These are phyloP conservation scores for Carassius carassius DNA, from an alignment of 2,113 vertebrate genomes.

Conservation along the genomic window DNA sequence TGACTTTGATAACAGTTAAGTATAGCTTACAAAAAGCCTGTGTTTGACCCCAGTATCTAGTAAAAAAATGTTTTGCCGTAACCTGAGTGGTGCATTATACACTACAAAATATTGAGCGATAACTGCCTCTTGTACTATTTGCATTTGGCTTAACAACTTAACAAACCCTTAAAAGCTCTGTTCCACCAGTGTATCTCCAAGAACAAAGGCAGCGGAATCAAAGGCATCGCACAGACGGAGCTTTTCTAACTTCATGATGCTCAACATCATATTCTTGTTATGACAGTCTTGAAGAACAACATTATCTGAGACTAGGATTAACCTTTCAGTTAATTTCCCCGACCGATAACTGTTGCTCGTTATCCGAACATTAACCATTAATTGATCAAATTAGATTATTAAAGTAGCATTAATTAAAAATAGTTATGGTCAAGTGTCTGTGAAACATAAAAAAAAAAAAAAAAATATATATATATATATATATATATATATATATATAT, in stretches of 20 bases:
- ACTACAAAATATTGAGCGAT: neutral
- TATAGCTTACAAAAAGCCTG: neutral
- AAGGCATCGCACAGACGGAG: neutral
- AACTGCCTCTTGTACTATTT: conserved; percentile 2
- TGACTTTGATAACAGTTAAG: conserved; percentile 22
- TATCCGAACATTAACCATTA: too few relatives aligned
- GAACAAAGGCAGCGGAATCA: conserved; percentile 12
- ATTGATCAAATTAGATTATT: too few relatives aligned
- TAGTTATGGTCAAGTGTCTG: too few relatives aligned
- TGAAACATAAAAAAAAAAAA: too few relatives aligned
- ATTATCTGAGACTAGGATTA: neutral
- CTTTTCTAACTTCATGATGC: conserved; percentile 21
- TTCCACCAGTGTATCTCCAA: neutral
- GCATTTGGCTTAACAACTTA: conserved; percentile 18
- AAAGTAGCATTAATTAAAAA: too few relatives aligned
- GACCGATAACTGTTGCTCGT: too few relatives aligned
- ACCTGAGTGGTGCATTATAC: neutral
- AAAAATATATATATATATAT: too few relatives aligned
- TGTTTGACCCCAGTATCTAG: conserved; percentile 22
- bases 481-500: too few relatives aligned
- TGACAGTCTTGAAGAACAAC: conserved; percentile 22
- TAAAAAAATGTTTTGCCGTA: neutral
- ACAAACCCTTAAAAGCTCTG: conserved; percentile 35
- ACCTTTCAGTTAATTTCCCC: too few relatives aligned
- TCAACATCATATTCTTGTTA: conserved; percentile 25